A percentile compares a stretch with the other conserved stretches of the same genome.
Evolutionary conservation across 2,797 vertebrate species (phyloP).

Genomic region (Gymnopithys bicolor): DNA sequence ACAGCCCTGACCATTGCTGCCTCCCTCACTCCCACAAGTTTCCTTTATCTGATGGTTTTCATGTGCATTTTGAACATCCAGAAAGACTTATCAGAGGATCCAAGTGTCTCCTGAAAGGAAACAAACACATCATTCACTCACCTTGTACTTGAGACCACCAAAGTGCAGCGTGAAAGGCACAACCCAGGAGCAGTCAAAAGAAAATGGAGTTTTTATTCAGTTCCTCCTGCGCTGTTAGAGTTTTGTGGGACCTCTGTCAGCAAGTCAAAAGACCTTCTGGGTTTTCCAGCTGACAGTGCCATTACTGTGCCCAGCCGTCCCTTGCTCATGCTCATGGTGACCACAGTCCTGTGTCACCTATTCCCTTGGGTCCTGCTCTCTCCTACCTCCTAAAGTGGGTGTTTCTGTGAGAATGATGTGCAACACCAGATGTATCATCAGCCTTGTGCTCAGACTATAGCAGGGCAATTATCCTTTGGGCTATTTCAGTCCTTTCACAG

Average conservation of each 20-base stretch:
- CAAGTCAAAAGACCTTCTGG: background rate
- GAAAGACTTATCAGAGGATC: background rate
- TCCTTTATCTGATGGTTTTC: background rate
- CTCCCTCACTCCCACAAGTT: background rate
- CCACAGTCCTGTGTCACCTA: fast-evolving
- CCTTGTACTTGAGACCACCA: background rate
- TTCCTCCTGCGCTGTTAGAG: background rate
- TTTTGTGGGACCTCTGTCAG: background rate
- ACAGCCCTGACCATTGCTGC: background rate
- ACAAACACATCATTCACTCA: background rate
- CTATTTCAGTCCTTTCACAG: conserved; percentile 4
- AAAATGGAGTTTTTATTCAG: background rate
- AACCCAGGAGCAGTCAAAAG: background rate
- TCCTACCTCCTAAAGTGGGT: background rate
- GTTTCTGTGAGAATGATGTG: background rate
- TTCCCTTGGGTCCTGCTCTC: background rate
- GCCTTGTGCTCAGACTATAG: background rate
- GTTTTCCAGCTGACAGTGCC: background rate
- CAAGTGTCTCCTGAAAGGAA: background rate
- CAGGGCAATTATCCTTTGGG: background rate
- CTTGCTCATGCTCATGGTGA: background rate
- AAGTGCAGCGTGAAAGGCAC: background rate
- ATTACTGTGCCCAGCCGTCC: too few species aligned
- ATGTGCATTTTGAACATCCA: background rate
- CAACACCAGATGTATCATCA: background rate